phyloP scores from a whole-genome alignment of 1,140 invertebrate species.

The Neuroterus valhalla region DNA sequence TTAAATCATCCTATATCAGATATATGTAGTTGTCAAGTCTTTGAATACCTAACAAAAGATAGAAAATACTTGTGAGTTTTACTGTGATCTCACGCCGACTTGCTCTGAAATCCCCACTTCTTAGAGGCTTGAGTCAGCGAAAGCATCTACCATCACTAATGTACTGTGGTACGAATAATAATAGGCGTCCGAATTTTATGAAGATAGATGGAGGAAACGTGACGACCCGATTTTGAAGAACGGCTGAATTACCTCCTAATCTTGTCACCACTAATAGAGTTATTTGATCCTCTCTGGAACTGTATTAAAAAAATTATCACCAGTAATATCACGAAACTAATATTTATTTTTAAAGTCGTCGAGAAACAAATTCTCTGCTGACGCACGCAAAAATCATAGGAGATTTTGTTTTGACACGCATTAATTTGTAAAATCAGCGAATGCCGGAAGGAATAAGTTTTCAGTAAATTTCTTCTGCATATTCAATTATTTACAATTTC shows the following conservation, averaged over 20 bases:
- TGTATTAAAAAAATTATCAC: background rate
- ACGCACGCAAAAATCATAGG: too few species aligned
- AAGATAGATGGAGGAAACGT: slow-evolving; percentile 18
- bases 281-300: background rate
- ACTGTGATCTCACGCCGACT: slow-evolving; percentile 6
- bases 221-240: slow-evolving; percentile 1
- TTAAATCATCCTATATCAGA: background rate
- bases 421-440: too few species aligned
- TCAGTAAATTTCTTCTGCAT: too few species aligned
- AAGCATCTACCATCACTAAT: slow-evolving; percentile 6
- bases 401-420: too few species aligned
- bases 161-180: slow-evolving; percentile 5
- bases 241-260: slow-evolving; percentile 7
- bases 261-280: background rate
- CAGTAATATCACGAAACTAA: background rate
- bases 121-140: background rate
- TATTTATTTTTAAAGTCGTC: background rate
- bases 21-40: too few species aligned
- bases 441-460: too few species aligned
- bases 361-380: background rate
- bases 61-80: too few species aligned
- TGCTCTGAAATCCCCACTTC: slow-evolving; percentile 10
- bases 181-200: slow-evolving; percentile 15
- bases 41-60: too few species aligned
- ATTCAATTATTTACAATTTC: too few species aligned